Conservation (phyloP, 2,888 invertebrate species). For the Hymenopus coronatus region DNA sequence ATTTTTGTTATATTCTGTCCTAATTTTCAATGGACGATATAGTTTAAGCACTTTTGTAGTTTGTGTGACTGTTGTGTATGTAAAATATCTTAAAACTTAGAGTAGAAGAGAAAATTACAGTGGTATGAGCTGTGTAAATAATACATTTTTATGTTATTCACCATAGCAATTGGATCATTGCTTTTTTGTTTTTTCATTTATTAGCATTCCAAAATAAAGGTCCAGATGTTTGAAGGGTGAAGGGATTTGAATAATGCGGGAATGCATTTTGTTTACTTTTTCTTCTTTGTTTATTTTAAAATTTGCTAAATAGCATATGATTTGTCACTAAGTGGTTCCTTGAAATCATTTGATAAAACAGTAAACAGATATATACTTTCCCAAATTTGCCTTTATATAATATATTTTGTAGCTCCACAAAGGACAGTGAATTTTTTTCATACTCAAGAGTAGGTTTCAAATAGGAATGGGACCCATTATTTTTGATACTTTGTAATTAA, state of each 20-base stretch:
- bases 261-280: background rate
- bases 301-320: too few species aligned
- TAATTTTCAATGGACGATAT: background rate
- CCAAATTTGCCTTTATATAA: too few species aligned
- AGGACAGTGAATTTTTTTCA: too few species aligned
- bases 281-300: too few species aligned
- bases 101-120: background rate
- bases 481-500: too few species aligned
- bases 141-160: background rate
- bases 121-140: background rate
- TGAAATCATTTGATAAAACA: too few species aligned
- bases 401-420: too few species aligned
- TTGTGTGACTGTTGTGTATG: background rate
- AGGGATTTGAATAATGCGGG: background rate
- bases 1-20: background rate
- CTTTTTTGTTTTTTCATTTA: background rate
- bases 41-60: background rate
- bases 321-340: too few species aligned
- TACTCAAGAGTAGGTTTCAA: too few species aligned
- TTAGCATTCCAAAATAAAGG: background rate
- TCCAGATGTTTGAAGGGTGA: background rate
- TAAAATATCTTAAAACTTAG: background rate
- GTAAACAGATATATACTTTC: too few species aligned
- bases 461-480: too few species aligned
- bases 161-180: background rate